These are phyloP conservation scores for Platyscapa corneri DNA, from an alignment of 1,140 invertebrate species.

Conservation along the genomic window DNA sequence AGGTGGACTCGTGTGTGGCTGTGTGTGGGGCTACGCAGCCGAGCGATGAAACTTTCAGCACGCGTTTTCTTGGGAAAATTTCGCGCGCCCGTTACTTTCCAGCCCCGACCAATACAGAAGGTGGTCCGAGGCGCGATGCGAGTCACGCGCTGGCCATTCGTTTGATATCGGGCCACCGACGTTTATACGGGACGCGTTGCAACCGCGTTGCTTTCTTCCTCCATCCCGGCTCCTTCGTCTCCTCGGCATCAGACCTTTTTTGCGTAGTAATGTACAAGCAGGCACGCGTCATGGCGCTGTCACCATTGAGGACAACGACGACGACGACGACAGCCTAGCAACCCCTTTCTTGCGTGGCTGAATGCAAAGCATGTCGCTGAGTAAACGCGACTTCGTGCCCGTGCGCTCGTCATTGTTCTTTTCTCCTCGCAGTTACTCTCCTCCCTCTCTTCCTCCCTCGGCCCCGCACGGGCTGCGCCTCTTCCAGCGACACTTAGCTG, in stretches of 20 bases:
- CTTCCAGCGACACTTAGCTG: background rate
- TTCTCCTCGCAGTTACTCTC: background rate
- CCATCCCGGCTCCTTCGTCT: background rate
- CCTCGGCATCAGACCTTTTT: background rate
- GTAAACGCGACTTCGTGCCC: constrained; percentile 38
- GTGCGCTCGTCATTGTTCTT: constrained; percentile 5
- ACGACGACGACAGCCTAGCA: background rate
- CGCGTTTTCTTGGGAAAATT: background rate
- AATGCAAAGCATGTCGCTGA: constrained; percentile 44
- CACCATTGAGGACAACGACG: background rate
- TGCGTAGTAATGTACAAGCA: background rate
- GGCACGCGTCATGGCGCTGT: background rate
- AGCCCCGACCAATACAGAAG: background rate
- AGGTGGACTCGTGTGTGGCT: background rate
- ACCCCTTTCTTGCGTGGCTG: constrained; percentile 39
- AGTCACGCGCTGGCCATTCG: constrained; percentile 65
- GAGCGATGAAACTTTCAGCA: constrained; percentile 20
- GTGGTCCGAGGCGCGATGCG: constrained; percentile 53
- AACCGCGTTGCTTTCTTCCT: background rate
- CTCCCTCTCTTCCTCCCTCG: too few species aligned
- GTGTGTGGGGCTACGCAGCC: too few species aligned
- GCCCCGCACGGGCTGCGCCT: too few species aligned
- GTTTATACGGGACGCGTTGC: background rate
- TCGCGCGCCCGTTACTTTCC: background rate
- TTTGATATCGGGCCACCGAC: constrained; percentile 66